phyloP scores from a whole-genome alignment of 2,888 invertebrate genomes.

The Orchestes rusci region DNA sequence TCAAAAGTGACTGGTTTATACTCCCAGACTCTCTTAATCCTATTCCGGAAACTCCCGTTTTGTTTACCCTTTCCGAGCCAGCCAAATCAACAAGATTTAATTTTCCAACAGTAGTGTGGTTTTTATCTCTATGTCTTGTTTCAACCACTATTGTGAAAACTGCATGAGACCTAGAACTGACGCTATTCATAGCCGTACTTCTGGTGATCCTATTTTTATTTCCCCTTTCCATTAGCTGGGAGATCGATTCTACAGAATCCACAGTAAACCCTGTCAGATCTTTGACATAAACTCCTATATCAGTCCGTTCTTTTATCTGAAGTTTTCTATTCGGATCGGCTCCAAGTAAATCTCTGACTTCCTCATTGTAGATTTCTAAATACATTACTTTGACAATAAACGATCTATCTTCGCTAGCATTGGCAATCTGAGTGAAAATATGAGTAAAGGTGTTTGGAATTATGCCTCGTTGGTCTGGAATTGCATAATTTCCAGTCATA shows the following conservation, averaged over 20 bases:
- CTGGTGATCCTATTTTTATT: slow-evolving; percentile 89
- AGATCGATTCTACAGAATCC: slow-evolving; percentile 51
- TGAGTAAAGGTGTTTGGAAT: slow-evolving; percentile 99
- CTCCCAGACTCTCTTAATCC: slow-evolving; percentile 94
- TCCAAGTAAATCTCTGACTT: slow-evolving; percentile 84
- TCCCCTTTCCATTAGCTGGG: slow-evolving; percentile 65
- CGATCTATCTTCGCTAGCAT: slow-evolving; percentile 63
- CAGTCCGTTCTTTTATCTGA: slow-evolving; percentile 92
- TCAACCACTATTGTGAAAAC: slow-evolving; percentile 98
- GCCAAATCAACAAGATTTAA: slow-evolving; percentile 96
- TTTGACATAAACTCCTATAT: slow-evolving; percentile 96
- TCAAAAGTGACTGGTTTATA: slow-evolving; percentile 95
- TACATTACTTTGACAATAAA: slow-evolving; percentile 97
- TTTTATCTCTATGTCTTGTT: slow-evolving; percentile 80
- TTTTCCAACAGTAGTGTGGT: slow-evolving; percentile 88
- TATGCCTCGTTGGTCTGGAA: slow-evolving; percentile 87
- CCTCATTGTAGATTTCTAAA: slow-evolving; percentile 98
- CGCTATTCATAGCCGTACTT: slow-evolving; percentile 95
- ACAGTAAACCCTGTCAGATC: slow-evolving; percentile 97
- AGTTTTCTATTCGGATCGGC: slow-evolving; percentile 80
- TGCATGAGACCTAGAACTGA: slow-evolving; percentile 94
- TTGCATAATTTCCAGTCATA: slow-evolving; percentile 87
- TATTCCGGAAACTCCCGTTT: slow-evolving; percentile 91
- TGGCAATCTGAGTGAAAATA: slow-evolving; percentile 95
- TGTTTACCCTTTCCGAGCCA: slow-evolving; percentile 93